Evolutionary conservation across 2,113 vertebrate genomes (phyloP).

Genomic region (Oenanthe melanoleuca): DNA sequence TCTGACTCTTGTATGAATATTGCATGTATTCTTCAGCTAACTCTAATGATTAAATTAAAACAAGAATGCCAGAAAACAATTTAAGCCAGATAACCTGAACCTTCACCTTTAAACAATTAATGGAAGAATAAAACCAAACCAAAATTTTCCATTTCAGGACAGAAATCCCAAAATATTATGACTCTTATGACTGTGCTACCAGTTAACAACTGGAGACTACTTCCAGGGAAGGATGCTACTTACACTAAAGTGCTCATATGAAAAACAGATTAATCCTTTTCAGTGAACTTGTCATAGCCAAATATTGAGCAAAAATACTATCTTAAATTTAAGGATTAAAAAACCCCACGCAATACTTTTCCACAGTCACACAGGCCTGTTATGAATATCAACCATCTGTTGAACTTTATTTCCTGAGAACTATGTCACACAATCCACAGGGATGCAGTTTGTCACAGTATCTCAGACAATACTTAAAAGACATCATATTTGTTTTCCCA

Average conservation of each 20-base stretch:
- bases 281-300: background rate
- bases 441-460: background rate
- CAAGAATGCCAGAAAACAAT: background rate
- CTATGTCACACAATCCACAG: background rate
- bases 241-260: background rate
- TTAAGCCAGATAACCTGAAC: background rate
- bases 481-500: background rate
- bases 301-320: background rate
- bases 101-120: background rate
- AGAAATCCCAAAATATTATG: background rate
- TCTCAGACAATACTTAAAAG: background rate
- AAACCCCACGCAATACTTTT: background rate
- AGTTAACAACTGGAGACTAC: background rate
- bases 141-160: background rate
- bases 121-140: background rate
- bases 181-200: background rate
- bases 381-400: background rate
- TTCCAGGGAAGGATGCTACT: background rate
- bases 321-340: background rate
- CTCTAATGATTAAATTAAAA: background rate
- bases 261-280: background rate
- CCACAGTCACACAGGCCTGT: background rate
- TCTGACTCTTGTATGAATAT: background rate
- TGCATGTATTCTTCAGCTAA: background rate
- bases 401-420: constrained; percentile 1